Conservation (phyloP, 2,113 vertebrate species). For the Asarcornis scutulata region DNA sequence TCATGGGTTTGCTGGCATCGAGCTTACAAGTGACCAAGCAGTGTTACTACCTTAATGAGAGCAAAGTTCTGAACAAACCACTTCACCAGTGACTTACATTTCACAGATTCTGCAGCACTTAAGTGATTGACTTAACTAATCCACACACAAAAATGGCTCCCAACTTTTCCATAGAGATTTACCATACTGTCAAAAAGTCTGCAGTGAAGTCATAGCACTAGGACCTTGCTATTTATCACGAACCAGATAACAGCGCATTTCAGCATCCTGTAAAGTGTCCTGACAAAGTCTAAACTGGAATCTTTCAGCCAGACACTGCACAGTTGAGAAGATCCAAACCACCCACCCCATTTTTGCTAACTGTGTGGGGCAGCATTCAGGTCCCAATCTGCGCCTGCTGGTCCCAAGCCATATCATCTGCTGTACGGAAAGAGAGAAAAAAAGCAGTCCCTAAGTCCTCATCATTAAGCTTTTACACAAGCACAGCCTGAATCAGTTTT, state of each 20-base stretch:
- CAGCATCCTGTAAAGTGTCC: background rate
- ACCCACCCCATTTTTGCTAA: rapidly evolving
- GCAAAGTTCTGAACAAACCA: background rate
- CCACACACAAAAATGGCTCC: background rate
- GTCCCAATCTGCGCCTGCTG: background rate
- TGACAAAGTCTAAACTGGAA: background rate
- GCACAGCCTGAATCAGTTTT: background rate
- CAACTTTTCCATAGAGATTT: background rate
- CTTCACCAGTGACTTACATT: rapidly evolving
- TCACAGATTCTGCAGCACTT: background rate
- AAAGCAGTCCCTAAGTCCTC: background rate
- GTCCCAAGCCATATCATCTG: background rate
- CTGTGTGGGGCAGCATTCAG: background rate
- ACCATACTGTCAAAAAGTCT: background rate
- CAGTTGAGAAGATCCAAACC: background rate
- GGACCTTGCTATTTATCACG: background rate
- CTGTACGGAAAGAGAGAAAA: background rate
- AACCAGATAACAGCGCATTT: rapidly evolving
- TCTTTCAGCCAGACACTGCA: background rate
- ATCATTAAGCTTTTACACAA: background rate
- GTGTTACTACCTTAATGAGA: background rate
- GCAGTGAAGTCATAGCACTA: background rate
- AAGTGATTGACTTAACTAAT: background rate
- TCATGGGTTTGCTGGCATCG: background rate
- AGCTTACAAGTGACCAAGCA: background rate